Evolutionary conservation across 1,140 invertebrate genomes (phyloP).

Genomic region (Magallana angulata): DNA sequence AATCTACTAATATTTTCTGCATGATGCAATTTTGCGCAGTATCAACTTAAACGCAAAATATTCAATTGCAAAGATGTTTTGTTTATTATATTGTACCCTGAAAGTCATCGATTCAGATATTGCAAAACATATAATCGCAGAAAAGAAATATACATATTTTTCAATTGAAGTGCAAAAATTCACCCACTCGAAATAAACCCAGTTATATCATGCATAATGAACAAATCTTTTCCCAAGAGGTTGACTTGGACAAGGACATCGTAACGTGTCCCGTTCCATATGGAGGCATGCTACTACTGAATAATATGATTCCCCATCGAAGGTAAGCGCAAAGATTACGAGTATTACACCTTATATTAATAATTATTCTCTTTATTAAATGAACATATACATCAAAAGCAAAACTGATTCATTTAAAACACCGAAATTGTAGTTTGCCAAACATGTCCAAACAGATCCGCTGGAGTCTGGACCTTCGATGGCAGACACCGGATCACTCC

Average conservation of each 20-base stretch:
- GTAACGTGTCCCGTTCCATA: slow-evolving; percentile 68
- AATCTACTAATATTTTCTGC: not conserved
- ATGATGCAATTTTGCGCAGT: too few species aligned
- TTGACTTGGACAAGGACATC: slow-evolving; percentile 68
- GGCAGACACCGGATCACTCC: slow-evolving; percentile 71
- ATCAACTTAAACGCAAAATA: not conserved
- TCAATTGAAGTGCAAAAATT: too few species aligned
- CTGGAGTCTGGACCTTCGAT: slow-evolving; percentile 77
- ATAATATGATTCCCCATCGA: slow-evolving; percentile 74
- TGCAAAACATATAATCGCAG: too few species aligned
- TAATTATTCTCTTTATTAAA: too few species aligned
- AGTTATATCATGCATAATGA: too few species aligned
- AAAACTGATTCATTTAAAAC: too few species aligned
- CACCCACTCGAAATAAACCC: too few species aligned
- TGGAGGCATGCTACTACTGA: slow-evolving; percentile 73
- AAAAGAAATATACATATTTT: too few species aligned
- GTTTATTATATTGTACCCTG: not conserved
- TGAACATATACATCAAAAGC: too few species aligned
- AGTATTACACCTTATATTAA: too few species aligned
- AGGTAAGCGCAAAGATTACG: slow-evolving; percentile 54
- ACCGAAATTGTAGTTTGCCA: slow-evolving; percentile 63
- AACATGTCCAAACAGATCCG: slow-evolving; percentile 74
- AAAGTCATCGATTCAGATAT: too few species aligned
- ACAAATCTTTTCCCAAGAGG: slow-evolving; percentile 37
- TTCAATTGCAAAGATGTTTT: not conserved